Evolutionary conservation across 2,888 invertebrate species (phyloP).

Genomic region (Chymomyza procnemis): DNA sequence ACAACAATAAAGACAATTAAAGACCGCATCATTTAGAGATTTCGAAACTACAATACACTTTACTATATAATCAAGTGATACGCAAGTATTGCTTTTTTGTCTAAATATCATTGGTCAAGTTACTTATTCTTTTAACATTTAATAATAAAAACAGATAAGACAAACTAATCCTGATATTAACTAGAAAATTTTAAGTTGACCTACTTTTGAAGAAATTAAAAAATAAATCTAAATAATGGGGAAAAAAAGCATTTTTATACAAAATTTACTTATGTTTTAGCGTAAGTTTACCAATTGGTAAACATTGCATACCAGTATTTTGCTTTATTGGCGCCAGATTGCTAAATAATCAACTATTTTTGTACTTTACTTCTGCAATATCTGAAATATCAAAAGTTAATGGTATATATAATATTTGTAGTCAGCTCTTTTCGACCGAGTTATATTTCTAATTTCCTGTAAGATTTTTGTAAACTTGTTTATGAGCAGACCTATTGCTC

Average conservation of each 20-base stretch:
- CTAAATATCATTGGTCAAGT: no score
- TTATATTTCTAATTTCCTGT: background rate
- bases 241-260: no score
- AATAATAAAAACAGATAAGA: no score
- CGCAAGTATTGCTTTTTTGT: no score
- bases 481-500: background rate
- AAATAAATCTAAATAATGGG: no score
- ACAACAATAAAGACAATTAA: constrained; percentile 44
- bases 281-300: no score
- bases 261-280: no score
- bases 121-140: no score
- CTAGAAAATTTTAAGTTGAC: no score
- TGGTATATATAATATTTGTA: background rate
- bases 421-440: background rate
- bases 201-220: no score
- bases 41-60: background rate
- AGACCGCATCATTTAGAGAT: background rate
- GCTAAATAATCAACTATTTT: background rate
- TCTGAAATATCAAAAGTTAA: background rate
- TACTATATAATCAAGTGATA: no score
- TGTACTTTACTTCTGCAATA: background rate
- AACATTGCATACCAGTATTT: constrained; percentile 10
- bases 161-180: no score
- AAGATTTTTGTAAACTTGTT: background rate
- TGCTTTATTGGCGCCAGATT: constrained; percentile 7